phyloP scores from a whole-genome alignment of 2,113 vertebrate genomes.

The Willisornis vidua region DNA sequence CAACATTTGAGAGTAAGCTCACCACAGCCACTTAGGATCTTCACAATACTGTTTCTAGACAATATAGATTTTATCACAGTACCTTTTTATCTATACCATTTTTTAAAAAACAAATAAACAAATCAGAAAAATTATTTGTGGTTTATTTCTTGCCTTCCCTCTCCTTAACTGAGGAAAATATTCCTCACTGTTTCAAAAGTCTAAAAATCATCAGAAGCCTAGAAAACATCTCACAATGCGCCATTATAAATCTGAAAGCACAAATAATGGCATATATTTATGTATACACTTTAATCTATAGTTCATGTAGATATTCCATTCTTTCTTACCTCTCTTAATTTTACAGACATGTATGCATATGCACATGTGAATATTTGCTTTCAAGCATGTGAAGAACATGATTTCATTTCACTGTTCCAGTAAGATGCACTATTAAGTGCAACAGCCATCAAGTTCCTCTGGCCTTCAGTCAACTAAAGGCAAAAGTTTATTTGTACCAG shows the following conservation, averaged over 20 bases:
- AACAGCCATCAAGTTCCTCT: background rate
- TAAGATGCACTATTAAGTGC: background rate
- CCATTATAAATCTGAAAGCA: background rate
- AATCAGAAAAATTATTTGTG: background rate
- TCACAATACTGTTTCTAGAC: background rate
- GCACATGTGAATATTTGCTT: background rate
- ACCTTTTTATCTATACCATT: background rate
- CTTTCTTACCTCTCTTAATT: background rate
- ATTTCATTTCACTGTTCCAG: background rate
- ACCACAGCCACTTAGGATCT: background rate
- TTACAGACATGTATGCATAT: background rate
- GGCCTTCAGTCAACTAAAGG: constrained; percentile 5
- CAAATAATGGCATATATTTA: background rate
- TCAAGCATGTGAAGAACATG: background rate
- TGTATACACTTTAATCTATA: background rate
- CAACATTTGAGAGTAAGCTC: background rate
- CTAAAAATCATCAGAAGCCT: background rate
- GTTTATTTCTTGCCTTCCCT: background rate
- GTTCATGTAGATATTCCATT: background rate
- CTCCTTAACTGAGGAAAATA: background rate
- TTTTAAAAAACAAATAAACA: background rate
- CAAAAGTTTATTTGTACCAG: constrained; percentile 28
- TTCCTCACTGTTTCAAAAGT: background rate
- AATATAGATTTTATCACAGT: background rate
- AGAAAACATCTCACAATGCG: background rate